Base-by-base conservation (phyloP, 1,140 invertebrate genomes). In the Lethocerus indicus region DNA sequence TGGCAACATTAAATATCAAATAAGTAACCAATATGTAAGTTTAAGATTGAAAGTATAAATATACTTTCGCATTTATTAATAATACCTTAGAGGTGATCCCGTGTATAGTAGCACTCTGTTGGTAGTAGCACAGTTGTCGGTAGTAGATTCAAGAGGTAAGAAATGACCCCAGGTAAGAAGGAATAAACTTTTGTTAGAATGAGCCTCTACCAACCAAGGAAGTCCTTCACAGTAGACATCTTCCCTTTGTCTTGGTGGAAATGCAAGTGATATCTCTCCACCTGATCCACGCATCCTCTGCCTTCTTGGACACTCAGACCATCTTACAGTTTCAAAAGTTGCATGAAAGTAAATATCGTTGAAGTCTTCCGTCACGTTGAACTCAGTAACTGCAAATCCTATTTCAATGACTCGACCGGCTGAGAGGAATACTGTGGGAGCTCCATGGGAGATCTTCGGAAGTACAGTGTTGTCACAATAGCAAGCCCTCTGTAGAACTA, bases 361-460 rank as follows among this genome's bases (percentile, higher is more conserved):
- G 54, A 81, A 84, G 65, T 87, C 83, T 60, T 88, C 81, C 9
- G 76, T 78, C 21, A 83, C 78, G 61, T 79, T 80, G 81, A 87
- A 85, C 55, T 75, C 71, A 1, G 73, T 78, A 2, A 87, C 73
- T 1, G 69, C 71, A 60, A 87, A 85, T 51, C 71, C 70, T 2
- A 79, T 60, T 58, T 79, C 76, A 52, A 79, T 63, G 13, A 71
- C 70, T 46, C 77, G 62, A 13, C 78, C 72, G 20, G 74, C 68
- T 0, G 77, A 78, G 25, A 75, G 63, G 56, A 80, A 79, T 18
- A 73, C 74, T 3, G 83, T 71, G 47, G 75, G 71, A 44, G 70
- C 28, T 72, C 75, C 56, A 73, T 65, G 5, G 72, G 72, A 43
- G 77, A 69, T 57, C 67, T 78, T 75, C 1, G 78, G 76, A 49